Conservation (phyloP, 2,113 vertebrate genomes). For the Plecotus auritus region DNA sequence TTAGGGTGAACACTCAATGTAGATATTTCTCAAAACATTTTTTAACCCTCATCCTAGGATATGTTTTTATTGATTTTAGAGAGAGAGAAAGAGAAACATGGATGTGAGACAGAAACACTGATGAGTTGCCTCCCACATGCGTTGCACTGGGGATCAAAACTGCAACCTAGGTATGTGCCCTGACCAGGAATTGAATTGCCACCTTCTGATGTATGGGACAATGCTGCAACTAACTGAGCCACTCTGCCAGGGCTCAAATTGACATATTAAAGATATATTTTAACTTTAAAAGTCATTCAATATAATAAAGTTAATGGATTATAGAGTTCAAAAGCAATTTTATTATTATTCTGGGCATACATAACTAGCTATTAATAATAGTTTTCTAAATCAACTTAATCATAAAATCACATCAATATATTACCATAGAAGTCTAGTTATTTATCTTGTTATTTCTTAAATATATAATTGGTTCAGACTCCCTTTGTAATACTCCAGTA, state of each 20-base stretch:
- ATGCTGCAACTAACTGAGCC: not conserved
- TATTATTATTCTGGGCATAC: not conserved
- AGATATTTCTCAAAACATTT: conserved; percentile 19
- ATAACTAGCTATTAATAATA: not conserved
- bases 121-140: not conserved
- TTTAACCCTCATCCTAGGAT: not conserved
- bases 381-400: not conserved
- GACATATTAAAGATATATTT: not conserved
- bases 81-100: not conserved
- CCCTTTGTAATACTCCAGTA: not conserved
- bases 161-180: not conserved
- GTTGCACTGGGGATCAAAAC: not conserved
- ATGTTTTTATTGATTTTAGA: not conserved
- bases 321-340: not conserved
- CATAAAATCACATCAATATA: not conserved
- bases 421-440: not conserved
- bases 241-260: not conserved
- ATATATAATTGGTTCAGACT: not conserved
- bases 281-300: not conserved
- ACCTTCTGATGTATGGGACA: not conserved
- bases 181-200: not conserved
- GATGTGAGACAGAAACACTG: not conserved
- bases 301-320: not conserved
- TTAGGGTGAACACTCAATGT: not conserved
- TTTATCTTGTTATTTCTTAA: not conserved